Percentiles rank a stretch among this genome's conserved stretches.
Evolutionary conservation across 37 sponge, comb jelly and placozoan genomes (phyloP).

Genomic region (Spongilla lacustris): DNA sequence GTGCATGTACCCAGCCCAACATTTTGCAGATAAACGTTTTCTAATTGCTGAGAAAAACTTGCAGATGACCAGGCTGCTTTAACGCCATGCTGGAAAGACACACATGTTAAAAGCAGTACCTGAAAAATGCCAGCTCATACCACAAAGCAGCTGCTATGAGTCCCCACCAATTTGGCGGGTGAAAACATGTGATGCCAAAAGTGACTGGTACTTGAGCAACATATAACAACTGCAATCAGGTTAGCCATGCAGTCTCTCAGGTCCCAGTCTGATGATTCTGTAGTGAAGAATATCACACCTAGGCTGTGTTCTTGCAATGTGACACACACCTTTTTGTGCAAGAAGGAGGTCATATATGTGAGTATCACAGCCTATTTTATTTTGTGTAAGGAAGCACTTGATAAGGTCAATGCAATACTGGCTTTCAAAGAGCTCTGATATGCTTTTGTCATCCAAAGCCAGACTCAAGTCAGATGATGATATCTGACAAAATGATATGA

Average conservation of each 20-base stretch:
- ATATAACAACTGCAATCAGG: constrained; percentile 75
- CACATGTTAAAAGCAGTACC: background rate
- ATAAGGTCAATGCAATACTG: background rate
- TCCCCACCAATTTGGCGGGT: constrained; percentile 54
- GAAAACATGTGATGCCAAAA: constrained; percentile 80
- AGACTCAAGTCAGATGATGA: background rate
- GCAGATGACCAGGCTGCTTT: background rate
- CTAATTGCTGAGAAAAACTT: background rate
- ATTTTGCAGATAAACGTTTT: constrained; percentile 64
- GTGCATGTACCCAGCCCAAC: constrained; percentile 73
- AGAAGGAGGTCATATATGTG: background rate
- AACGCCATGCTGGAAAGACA: background rate
- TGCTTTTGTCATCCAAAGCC: background rate
- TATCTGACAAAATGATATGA: background rate
- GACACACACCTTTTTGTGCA: background rate
- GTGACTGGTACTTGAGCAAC: constrained; percentile 66
- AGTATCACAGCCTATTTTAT: background rate
- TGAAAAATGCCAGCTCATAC: constrained; percentile 26
- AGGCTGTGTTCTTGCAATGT: too few species aligned
- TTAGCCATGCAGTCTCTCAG: constrained; percentile 79
- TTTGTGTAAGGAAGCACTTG: background rate
- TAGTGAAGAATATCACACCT: background rate
- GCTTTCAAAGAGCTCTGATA: background rate
- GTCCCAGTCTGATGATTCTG: constrained; percentile 61
- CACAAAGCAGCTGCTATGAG: constrained; percentile 83